These are phyloP conservation scores for Polymixis lichenea DNA, from an alignment of 2,888 invertebrate species.

Conservation along the genomic window DNA sequence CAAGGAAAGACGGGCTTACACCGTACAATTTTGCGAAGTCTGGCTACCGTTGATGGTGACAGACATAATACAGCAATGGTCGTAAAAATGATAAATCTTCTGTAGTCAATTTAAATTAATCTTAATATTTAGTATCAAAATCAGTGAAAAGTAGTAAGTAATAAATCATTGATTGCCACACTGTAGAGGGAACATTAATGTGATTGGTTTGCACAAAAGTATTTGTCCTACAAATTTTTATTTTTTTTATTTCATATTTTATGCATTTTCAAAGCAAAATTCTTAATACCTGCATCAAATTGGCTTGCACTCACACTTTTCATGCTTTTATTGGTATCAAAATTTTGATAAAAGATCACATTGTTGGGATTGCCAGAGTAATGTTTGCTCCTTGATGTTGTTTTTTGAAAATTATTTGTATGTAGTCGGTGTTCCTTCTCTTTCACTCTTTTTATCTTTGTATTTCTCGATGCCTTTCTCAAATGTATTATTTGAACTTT, in stretches of 20 bases:
- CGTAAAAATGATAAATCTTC: neutral
- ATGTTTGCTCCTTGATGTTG: constrained; percentile 81
- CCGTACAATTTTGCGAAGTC: neutral
- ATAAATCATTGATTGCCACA: constrained; percentile 46
- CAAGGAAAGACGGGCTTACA: neutral
- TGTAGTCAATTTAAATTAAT: neutral
- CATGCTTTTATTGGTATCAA: constrained; percentile 81
- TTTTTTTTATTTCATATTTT: constrained; percentile 72
- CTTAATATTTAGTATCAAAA: neutral
- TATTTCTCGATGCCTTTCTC: constrained; percentile 76
- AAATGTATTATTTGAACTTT: constrained; percentile 2
- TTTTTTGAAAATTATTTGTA: constrained; percentile 75
- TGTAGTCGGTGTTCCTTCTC: constrained; percentile 90
- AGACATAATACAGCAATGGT: too few species aligned
- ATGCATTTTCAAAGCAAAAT: constrained; percentile 73
- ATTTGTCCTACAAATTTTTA: constrained; percentile 59
- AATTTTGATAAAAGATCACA: constrained; percentile 67
- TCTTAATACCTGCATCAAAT: constrained; percentile 77
- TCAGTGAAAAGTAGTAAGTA: neutral
- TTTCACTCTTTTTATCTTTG: constrained; percentile 82
- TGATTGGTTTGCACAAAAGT: constrained; percentile 85
- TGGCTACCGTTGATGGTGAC: neutral
- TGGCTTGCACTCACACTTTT: constrained; percentile 88
- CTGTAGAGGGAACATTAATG: constrained; percentile 75
- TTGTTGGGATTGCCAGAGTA: constrained; percentile 71